A percentile compares a stretch with the other conserved stretches of the same genome.
phyloP scores from a whole-genome alignment of 2,797 vertebrate genomes.

The Gymnoscopelus braueri region DNA sequence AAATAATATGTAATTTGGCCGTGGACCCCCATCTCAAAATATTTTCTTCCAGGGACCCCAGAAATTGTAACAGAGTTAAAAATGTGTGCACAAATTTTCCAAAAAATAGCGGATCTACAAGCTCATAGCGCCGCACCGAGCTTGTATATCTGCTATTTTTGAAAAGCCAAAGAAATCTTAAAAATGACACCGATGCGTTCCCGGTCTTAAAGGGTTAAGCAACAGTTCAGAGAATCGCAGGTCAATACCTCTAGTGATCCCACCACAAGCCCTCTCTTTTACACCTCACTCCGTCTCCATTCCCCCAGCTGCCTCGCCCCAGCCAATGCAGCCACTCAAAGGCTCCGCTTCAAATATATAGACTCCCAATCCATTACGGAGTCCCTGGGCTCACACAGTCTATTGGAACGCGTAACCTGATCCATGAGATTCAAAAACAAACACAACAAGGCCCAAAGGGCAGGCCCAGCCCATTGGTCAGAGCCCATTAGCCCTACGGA shows the following conservation, averaged over 20 bases:
- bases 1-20: too few species aligned
- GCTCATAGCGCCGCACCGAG: too few species aligned
- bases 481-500: slow-evolving; percentile 13
- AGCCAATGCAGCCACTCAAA: slow-evolving; percentile 9
- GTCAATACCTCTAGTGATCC: slow-evolving; percentile 17
- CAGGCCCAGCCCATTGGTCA: slow-evolving; percentile 3
- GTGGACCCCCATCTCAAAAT: too few species aligned
- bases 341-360: slow-evolving; percentile 14
- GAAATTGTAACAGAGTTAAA: too few species aligned
- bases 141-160: too few species aligned
- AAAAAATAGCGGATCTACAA: too few species aligned
- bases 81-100: too few species aligned
- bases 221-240: background rate
- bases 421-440: slow-evolving; percentile 43
- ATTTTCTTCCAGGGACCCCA: too few species aligned
- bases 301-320: slow-evolving; percentile 16
- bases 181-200: too few species aligned
- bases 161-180: too few species aligned
- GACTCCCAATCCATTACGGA: slow-evolving; percentile 7
- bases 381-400: slow-evolving; percentile 9
- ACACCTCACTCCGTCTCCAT: slow-evolving; percentile 10
- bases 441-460: slow-evolving; percentile 14
- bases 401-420: slow-evolving; percentile 24
- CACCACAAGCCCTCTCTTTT: slow-evolving; percentile 2
- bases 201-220: too few species aligned